A percentile compares a stretch with the other conserved stretches of the same genome.
Evolutionary conservation across 2,113 vertebrate species (phyloP).

Genomic region (Dascyllus trimaculatus): DNA sequence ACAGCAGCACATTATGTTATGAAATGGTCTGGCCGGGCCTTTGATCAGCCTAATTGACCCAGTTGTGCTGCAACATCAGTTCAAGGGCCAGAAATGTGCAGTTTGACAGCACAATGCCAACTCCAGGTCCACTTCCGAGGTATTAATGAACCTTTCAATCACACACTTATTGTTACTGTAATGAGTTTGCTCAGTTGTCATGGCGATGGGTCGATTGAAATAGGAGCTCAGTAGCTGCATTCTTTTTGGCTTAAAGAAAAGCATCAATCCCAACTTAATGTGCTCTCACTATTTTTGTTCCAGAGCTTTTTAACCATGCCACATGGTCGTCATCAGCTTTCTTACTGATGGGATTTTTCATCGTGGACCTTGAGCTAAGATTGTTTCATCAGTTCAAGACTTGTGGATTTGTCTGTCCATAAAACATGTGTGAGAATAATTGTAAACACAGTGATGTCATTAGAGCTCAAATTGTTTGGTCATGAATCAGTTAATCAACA

Average conservation of each 20-base stretch:
- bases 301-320: neutral
- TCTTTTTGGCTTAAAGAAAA: neutral
- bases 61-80: conserved; percentile 12
- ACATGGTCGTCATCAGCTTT: neutral
- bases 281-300: neutral
- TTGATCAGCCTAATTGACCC: conserved; percentile 26
- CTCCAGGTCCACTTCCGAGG: neutral
- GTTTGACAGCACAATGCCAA: neutral
- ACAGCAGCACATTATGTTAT: conserved; percentile 16
- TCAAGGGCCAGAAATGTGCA: neutral
- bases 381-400: neutral
- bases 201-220: neutral
- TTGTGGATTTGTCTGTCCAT: neutral
- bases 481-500: neutral
- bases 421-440: neutral
- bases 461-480: neutral
- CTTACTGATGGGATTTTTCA: neutral
- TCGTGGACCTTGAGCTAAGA: neutral
- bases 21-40: conserved; percentile 3
- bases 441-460: too few species aligned
- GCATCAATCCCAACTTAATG: neutral
- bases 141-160: neutral
- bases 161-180: neutral
- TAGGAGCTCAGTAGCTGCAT: neutral
- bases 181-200: neutral